These are phyloP conservation scores for Stratiomys singularior DNA, from an alignment of 2,888 invertebrate species.

Conservation along the genomic window DNA sequence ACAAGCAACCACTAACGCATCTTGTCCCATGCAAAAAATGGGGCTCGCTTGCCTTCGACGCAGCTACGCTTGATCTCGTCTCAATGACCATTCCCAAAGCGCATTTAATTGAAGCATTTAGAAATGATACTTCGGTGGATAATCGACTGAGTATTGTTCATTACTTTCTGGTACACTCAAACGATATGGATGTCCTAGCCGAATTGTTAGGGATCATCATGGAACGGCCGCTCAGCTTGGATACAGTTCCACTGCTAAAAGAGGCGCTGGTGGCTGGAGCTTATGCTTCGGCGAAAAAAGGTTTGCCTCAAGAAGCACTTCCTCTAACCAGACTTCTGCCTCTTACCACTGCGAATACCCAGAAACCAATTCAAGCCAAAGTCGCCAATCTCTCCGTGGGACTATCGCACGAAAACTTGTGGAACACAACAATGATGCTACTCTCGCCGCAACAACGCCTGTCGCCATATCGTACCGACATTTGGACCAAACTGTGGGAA, in stretches of 20 bases:
- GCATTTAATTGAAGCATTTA: slow-evolving; percentile 76
- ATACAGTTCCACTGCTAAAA: slow-evolving; percentile 72
- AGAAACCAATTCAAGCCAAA: slow-evolving; percentile 64
- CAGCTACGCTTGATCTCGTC: slow-evolving; percentile 78
- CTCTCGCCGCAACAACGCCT: slow-evolving; percentile 85
- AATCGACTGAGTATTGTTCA: slow-evolving; percentile 84
- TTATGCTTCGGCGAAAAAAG: slow-evolving; percentile 76
- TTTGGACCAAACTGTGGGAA: slow-evolving; percentile 86
- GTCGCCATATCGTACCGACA: slow-evolving; percentile 82
- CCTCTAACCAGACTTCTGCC: slow-evolving; percentile 77
- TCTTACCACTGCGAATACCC: slow-evolving; percentile 69
- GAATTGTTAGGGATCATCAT: slow-evolving; percentile 74
- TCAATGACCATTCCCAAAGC: slow-evolving; percentile 73
- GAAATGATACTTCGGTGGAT: slow-evolving; percentile 73
- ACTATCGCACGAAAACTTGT: slow-evolving; percentile 78
- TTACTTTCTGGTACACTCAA: slow-evolving; percentile 81
- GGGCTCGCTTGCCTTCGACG: slow-evolving; percentile 67
- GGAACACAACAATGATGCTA: slow-evolving; percentile 85
- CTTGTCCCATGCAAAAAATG: slow-evolving; percentile 71
- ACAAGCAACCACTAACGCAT: slow-evolving; percentile 67
- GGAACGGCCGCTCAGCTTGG: slow-evolving; percentile 71
- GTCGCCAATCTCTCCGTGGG: slow-evolving; percentile 69
- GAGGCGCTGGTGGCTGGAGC: slow-evolving; percentile 84
- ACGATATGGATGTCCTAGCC: slow-evolving; percentile 78
- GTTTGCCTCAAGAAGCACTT: slow-evolving; percentile 77